Evolutionary conservation across 2,888 invertebrate genomes (phyloP), one percentile per base, ranked within the genome.

Genomic region (Cantharis rufa): DNA sequence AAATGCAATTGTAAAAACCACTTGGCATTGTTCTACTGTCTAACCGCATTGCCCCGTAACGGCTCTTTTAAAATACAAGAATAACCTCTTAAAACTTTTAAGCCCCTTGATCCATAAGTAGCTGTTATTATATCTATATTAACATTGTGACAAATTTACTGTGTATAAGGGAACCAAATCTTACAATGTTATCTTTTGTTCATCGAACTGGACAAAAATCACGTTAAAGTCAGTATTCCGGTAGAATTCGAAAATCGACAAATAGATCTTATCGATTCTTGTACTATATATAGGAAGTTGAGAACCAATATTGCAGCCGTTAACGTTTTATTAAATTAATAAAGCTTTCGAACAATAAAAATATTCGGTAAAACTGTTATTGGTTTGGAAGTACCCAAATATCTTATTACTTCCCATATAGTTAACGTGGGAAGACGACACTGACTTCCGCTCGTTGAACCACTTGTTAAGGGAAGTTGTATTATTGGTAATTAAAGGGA

Each of bases 361-460:
- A 48, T n/a, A 48, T 48, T 48, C n/a, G 48, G n/a, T 48, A n/a
- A 48, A 21, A 4, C 21, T 62, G 18, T 62, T 18, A 27, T 68
- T 68, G 24, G 16, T 24, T 32, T 63, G 48, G 48, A 72, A 66
- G 62, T n/a, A 69, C 62, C 69, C 69, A 72, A 77, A 72, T 68
- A 68, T 66, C 73, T 68, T 66, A 72, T 79, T 80, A 82, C 64
- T 15, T 21, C 13, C 21, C 84, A 84, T 84, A 82, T 84, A 85
- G 84, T 84, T 82, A 84, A 84, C 85, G 86, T 86, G 86, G 85
- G 86, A 86, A 86, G 85, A 85, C 85, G 84, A 85, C 84, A 82
- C 84, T 83, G 85, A 85, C 86, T 86, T 86, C 86, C 86, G 84
- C 80, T 81, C 81, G 83, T 84, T 84, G 82, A 77, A 78, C 78